Evolutionary conservation across 2,113 vertebrate species (phyloP).

Genomic region (Pelodiscus sinensis): DNA sequence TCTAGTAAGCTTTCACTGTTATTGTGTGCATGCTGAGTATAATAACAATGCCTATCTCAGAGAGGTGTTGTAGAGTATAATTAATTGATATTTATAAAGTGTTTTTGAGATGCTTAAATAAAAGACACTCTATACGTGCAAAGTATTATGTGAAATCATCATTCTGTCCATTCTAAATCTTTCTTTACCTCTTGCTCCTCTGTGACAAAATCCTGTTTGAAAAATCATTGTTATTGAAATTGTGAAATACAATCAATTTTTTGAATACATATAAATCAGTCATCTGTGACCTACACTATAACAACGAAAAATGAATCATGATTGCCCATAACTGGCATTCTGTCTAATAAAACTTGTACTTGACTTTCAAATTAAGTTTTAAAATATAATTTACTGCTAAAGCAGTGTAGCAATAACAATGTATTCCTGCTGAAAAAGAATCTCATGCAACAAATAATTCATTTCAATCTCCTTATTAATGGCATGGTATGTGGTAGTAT

Average conservation of each 20-base stretch:
- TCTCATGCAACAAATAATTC: neutral
- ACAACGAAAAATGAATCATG: constrained; percentile 59
- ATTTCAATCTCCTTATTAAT: neutral
- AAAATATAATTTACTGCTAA: constrained; percentile 61
- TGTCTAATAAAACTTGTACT: constrained; percentile 69
- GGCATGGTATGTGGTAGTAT: neutral
- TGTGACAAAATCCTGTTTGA: constrained; percentile 44
- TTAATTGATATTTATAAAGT: constrained; percentile 20
- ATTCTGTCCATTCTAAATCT: constrained; percentile 2
- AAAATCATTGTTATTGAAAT: constrained; percentile 66
- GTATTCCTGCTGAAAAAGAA: neutral
- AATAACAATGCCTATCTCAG: neutral
- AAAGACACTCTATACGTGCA: neutral
- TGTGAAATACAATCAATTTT: constrained; percentile 67
- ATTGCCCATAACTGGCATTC: constrained; percentile 62
- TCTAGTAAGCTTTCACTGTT: constrained; percentile 5
- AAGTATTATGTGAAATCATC: neutral
- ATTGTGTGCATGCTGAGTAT: neutral
- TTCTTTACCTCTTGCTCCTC: constrained; percentile 7
- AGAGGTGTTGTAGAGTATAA: neutral
- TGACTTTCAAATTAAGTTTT: constrained; percentile 63
- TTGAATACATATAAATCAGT: constrained; percentile 68
- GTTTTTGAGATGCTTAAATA: neutral
- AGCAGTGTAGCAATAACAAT: constrained; percentile 45
- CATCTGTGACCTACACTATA: constrained; percentile 62